Conservation (phyloP, 2,888 invertebrate genomes). For the Lycophotia porphyrea region DNA sequence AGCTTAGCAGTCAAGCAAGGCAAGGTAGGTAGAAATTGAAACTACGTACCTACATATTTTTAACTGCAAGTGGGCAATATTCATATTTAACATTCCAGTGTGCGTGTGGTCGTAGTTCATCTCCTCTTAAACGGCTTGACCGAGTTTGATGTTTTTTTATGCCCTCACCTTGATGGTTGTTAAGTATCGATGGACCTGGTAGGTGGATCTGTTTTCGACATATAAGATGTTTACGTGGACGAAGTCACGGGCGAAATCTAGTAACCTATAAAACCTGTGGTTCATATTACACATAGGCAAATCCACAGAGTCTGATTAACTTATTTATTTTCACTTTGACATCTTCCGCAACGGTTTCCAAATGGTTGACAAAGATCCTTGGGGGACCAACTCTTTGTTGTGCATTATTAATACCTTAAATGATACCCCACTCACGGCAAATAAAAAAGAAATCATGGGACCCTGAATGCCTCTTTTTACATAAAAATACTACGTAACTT, state of each 20-base stretch:
- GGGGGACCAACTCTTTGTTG: conserved; percentile 22
- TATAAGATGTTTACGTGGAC: neutral
- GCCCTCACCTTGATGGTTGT: neutral
- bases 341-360: neutral
- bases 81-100: neutral
- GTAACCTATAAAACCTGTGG: neutral
- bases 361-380: conserved; percentile 22
- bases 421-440: conserved; percentile 18
- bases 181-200: neutral
- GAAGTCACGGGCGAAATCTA: neutral
- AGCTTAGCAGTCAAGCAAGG: neutral
- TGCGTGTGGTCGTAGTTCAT: neutral
- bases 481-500: neutral
- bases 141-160: neutral
- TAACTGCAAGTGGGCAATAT: neutral
- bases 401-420: conserved; percentile 39
- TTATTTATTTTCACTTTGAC: conserved; percentile 3
- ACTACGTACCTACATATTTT: neutral
- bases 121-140: neutral
- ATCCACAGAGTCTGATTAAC: neutral
- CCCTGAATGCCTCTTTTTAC: neutral
- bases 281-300: neutral
- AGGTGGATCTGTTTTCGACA: neutral
- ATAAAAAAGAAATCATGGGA: conserved; percentile 7
- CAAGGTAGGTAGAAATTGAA: neutral